Conservation (phyloP, 2,888 invertebrate genomes). For the Lymantria monacha region DNA sequence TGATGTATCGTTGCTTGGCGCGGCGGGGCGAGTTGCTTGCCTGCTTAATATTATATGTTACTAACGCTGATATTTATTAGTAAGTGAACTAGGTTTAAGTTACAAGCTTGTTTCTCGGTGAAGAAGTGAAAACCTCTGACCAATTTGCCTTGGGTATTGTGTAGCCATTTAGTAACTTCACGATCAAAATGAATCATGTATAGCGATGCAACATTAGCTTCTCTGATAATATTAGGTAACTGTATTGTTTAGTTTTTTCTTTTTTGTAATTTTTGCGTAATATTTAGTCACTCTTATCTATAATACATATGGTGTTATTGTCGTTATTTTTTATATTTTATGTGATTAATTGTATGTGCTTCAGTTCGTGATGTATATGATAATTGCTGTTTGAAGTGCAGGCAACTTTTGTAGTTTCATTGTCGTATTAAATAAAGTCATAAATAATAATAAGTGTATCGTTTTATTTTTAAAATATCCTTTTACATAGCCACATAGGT, state of each 20-base stretch:
- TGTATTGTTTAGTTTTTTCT: slow-evolving; percentile 20
- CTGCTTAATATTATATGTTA: slow-evolving; percentile 58
- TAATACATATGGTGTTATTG: slow-evolving; percentile 62
- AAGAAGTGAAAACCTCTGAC: slow-evolving; percentile 77
- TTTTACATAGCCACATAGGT: too few relatives aligned
- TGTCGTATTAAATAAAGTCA: slow-evolving; percentile 82
- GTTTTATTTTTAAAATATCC: slow-evolving; percentile 37
- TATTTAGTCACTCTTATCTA: slow-evolving; percentile 72
- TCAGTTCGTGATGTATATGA: slow-evolving; percentile 76
- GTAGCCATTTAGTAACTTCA: slow-evolving; percentile 75
- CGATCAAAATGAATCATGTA: slow-evolving; percentile 76
- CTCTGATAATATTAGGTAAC: slow-evolving; percentile 50
- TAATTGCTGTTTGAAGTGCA: slow-evolving; percentile 78
- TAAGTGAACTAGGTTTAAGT: slow-evolving; percentile 71
- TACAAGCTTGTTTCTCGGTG: slow-evolving; percentile 74
- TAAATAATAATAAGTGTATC: slow-evolving; percentile 69
- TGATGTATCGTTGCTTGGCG: slow-evolving; percentile 63
- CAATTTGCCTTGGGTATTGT: slow-evolving; percentile 82
- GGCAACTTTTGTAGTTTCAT: slow-evolving; percentile 83
- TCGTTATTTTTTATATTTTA: slow-evolving; percentile 72
- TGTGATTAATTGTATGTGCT: slow-evolving; percentile 70
- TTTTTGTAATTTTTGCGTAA: slow-evolving; percentile 74
- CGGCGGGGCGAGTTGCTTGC: slow-evolving; percentile 65
- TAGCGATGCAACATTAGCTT: slow-evolving; percentile 74
- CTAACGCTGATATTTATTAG: slow-evolving; percentile 54